phyloP scores from a whole-genome alignment of 2,113 vertebrate species.

The Gopherus flavomarginatus region DNA sequence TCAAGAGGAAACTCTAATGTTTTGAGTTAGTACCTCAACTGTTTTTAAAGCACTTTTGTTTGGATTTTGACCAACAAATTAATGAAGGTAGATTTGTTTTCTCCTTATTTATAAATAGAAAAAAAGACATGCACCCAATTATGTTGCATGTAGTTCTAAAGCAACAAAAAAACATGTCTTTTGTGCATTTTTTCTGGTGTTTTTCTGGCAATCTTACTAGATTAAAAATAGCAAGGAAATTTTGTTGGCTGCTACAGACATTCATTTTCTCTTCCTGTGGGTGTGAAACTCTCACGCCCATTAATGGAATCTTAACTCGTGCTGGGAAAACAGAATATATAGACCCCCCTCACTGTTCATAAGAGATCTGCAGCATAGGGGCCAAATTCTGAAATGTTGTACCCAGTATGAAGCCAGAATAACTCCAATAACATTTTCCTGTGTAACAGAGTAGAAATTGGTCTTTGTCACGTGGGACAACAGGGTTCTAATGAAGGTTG shows the following conservation, averaged over 20 bases:
- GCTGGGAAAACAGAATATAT: not conserved
- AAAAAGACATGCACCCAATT: not conserved
- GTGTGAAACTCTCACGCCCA: not conserved
- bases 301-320: not conserved
- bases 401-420: not conserved
- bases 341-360: not conserved
- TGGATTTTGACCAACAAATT: not conserved
- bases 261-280: not conserved
- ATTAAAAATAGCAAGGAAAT: not conserved
- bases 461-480: too few relatives aligned
- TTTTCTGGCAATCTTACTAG: not conserved
- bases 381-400: not conserved
- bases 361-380: not conserved
- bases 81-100: not conserved
- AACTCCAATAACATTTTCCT: not conserved
- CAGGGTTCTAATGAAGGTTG: not conserved
- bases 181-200: not conserved
- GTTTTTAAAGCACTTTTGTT: not conserved
- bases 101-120: not conserved
- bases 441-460: not conserved
- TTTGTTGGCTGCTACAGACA: not conserved
- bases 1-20: not conserved
- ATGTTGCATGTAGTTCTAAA: not conserved
- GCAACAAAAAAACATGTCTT: not conserved
- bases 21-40: conserved; percentile 8